These are phyloP conservation scores for Vanacampus margaritifer DNA, from an alignment of 2,113 vertebrate species.

Conservation along the genomic window DNA sequence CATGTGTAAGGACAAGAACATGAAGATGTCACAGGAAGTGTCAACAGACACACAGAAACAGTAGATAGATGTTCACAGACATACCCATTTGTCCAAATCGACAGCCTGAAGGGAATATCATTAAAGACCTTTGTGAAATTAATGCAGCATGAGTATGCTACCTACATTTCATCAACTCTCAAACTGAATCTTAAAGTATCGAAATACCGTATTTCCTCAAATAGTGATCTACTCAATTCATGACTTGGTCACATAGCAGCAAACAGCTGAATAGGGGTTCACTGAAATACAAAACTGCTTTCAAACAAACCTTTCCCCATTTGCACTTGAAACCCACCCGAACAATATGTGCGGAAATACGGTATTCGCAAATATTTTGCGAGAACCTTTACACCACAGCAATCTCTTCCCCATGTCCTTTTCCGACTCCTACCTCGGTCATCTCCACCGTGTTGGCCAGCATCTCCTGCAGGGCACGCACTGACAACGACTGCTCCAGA, in stretches of 20 bases:
- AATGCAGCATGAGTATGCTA: conserved; percentile 18
- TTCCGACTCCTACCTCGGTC: conserved; percentile 67
- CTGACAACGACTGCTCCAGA: conserved; percentile 89
- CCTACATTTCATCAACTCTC: background rate
- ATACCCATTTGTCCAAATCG: conserved; percentile 82
- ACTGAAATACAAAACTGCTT: no score
- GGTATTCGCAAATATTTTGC: background rate
- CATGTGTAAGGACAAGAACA: conserved; percentile 28
- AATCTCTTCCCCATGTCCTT: background rate
- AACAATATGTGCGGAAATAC: background rate
- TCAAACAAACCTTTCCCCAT: no score
- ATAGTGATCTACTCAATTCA: background rate
- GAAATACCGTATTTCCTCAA: background rate
- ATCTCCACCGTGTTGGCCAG: conserved; percentile 85
- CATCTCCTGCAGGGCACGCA: conserved; percentile 87
- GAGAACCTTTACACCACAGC: conserved; percentile 2
- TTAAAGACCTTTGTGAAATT: conserved; percentile 32
- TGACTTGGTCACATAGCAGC: no score
- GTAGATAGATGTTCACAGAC: conserved; percentile 62
- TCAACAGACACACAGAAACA: background rate
- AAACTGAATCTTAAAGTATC: background rate
- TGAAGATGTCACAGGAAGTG: conserved; percentile 41
- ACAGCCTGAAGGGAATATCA: conserved; percentile 66
- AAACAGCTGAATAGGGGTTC: no score
- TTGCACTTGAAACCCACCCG: no score